These are phyloP conservation scores for Agapostemon virescens DNA, from an alignment of 2,888 invertebrate genomes.

Conservation along the genomic window DNA sequence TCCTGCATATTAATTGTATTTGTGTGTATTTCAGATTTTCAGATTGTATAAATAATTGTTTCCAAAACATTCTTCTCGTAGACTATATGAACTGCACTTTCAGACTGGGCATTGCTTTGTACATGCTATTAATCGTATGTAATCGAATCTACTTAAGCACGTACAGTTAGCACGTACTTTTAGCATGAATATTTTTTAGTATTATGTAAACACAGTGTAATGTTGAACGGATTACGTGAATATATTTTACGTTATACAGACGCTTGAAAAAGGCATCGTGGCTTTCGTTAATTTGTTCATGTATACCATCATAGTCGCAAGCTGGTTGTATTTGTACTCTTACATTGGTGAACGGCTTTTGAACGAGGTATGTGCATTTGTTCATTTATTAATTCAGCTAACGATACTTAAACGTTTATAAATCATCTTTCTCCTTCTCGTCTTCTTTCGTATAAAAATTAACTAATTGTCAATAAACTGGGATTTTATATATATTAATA, in stretches of 20 bases:
- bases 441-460: too few species aligned
- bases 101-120: conserved; percentile 63
- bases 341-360: conserved; percentile 38
- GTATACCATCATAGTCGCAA: background rate
- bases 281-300: background rate
- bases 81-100: conserved; percentile 65
- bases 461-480: too few species aligned
- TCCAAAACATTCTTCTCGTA: conserved; percentile 62
- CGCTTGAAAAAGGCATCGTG: background rate
- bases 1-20: background rate
- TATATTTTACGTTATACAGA: background rate
- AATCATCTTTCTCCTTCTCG: too few species aligned
- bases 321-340: conserved; percentile 37
- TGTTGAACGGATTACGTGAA: background rate
- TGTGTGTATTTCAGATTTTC: conserved; percentile 60
- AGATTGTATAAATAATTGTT: conserved; percentile 60
- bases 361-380: background rate
- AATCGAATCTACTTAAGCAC: background rate
- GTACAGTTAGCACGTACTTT: background rate
- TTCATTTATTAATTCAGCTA: background rate
- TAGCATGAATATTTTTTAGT: background rate
- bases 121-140: conserved; percentile 52
- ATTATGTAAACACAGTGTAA: background rate
- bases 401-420: too few species aligned
- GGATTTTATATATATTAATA: too few species aligned